These are phyloP conservation scores for Xylota sylvarum DNA, from an alignment of 2,888 invertebrate species.

Conservation along the genomic window DNA sequence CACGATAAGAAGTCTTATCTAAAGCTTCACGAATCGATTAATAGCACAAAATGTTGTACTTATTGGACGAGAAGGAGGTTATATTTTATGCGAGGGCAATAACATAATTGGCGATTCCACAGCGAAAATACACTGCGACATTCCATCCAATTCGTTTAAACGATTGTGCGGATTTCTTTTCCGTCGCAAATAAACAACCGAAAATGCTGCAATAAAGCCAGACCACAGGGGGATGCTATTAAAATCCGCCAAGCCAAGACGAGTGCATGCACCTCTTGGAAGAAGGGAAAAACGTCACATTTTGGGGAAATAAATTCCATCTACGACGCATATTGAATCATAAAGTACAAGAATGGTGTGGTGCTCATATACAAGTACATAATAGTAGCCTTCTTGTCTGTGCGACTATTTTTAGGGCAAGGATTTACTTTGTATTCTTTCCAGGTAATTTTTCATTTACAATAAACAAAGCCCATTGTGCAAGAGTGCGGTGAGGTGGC, in stretches of 20 bases:
- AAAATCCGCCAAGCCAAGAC: constrained; percentile 4
- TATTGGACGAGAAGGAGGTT: background rate
- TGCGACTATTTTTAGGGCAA: constrained; percentile 52
- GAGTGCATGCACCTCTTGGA: constrained; percentile 42
- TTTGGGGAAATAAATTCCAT: constrained; percentile 46
- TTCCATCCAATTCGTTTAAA: constrained; percentile 12
- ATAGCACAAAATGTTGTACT: background rate
- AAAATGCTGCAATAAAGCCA: constrained; percentile 10
- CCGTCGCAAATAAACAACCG: constrained; percentile 26
- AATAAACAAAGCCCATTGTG: constrained; percentile 31
- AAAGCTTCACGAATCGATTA: constrained; percentile 29
- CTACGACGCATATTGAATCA: constrained; percentile 37
- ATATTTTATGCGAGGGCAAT: constrained; percentile 4
- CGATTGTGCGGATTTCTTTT: background rate
- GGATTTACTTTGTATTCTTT: constrained; percentile 50
- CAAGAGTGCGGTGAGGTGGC: background rate
- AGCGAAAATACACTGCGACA: constrained; percentile 14
- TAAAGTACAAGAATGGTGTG: constrained; percentile 14
- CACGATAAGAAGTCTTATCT: constrained; percentile 24
- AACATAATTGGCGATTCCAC: background rate
- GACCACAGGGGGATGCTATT: constrained; percentile 12
- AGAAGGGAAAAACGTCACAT: constrained; percentile 9
- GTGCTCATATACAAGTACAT: background rate
- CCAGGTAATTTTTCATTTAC: constrained; percentile 43
- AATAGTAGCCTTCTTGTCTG: background rate